A percentile compares a stretch with the other conserved stretches of the same genome.
Conservation (phyloP, 92 coral and sea anemone species). For the Diadumene lineata region DNA sequence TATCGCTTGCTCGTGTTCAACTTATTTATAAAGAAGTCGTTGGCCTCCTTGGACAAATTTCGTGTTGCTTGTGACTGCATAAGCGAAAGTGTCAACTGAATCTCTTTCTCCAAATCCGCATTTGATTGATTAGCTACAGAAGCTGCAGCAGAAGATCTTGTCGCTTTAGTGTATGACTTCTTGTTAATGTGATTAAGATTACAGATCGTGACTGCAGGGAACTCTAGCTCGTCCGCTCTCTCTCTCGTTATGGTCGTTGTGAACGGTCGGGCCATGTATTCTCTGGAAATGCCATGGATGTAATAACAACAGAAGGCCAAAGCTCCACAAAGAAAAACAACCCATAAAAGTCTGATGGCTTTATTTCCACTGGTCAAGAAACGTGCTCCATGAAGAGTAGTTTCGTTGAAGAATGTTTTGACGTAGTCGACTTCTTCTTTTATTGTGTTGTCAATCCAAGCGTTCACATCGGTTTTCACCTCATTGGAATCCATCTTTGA, state of each 20-base stretch:
- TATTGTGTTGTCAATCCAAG: slow-evolving; percentile 1
- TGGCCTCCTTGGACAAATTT: no score
- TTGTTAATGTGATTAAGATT: slow-evolving; percentile 35
- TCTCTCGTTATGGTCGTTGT: slow-evolving; percentile 31
- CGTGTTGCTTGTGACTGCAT: no score
- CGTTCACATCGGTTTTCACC: not conserved
- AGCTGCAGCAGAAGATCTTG: not conserved
- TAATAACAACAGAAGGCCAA: slow-evolving; percentile 18
- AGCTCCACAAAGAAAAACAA: slow-evolving; percentile 18
- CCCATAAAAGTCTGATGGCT: slow-evolving; percentile 29
- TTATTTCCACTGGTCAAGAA: slow-evolving; percentile 15
- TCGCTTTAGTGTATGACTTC: slow-evolving; percentile 8
- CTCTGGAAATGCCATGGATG: not conserved
- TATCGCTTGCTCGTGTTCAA: not conserved
- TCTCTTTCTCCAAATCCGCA: slow-evolving; percentile 7
- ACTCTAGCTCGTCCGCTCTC: slow-evolving; percentile 5
- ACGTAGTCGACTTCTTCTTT: slow-evolving; percentile 1
- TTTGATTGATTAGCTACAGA: slow-evolving; percentile 9
- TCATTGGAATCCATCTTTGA: not conserved
- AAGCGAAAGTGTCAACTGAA: slow-evolving; percentile 3
- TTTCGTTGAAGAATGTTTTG: slow-evolving; percentile 20
- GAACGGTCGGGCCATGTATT: slow-evolving; percentile 27
- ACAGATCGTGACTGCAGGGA: slow-evolving; percentile 48
- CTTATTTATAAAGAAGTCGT: not conserved
- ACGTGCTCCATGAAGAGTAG: slow-evolving; percentile 48